phyloP scores from a whole-genome alignment of 2,113 vertebrate species.

The Loxodonta africana region DNA sequence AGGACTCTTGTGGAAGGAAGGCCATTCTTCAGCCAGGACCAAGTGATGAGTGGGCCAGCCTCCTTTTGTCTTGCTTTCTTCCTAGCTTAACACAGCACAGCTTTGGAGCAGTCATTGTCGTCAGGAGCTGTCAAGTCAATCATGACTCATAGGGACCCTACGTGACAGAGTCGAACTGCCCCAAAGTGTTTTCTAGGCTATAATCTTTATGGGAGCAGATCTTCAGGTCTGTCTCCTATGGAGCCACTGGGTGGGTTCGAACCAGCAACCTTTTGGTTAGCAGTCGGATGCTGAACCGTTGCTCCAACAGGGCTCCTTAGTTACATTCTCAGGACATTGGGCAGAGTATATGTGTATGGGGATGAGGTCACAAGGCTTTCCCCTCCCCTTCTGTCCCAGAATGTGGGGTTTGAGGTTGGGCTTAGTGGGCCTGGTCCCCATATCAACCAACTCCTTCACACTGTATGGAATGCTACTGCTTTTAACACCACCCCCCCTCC shows the following conservation, averaged over 20 bases:
- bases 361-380: background rate
- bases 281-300: background rate
- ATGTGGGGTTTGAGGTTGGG: background rate
- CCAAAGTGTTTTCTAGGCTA: background rate
- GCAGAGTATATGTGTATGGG: background rate
- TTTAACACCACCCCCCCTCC: background rate
- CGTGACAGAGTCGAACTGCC: background rate
- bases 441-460: background rate
- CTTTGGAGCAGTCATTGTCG: background rate
- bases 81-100: background rate
- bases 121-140: background rate
- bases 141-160: background rate
- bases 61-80: background rate
- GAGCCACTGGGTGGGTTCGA: background rate
- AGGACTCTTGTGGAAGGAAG: constrained; percentile 3
- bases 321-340: background rate
- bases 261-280: background rate
- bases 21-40: background rate
- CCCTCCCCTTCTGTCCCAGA: background rate
- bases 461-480: background rate
- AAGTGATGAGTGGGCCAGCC: background rate
- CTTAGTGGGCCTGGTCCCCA: background rate
- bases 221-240: background rate
- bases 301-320: background rate
- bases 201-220: background rate